Conservation (phyloP, 2,797 vertebrate species). For the Aselliscus stoliczkanus region DNA sequence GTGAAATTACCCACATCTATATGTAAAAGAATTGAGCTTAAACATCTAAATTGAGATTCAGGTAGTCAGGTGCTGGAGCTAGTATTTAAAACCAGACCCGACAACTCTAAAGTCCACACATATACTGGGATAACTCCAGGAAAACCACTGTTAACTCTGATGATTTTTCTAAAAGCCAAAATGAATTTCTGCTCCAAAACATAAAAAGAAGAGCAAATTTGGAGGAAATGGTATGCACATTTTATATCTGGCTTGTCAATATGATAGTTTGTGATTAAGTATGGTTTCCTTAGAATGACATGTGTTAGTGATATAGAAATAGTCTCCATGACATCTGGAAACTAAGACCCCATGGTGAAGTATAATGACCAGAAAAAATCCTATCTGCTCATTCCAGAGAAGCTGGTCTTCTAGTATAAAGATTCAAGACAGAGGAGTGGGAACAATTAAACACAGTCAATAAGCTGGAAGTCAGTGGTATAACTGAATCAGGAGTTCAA, state of each 20-base stretch:
- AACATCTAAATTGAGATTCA: neutral
- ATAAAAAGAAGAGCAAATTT: neutral
- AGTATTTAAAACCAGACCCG: neutral
- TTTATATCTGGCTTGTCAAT: neutral
- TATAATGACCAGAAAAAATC: neutral
- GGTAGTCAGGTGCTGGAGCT: neutral
- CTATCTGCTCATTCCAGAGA: neutral
- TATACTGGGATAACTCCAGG: neutral
- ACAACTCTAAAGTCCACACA: neutral
- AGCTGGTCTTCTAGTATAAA: neutral
- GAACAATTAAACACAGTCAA: neutral
- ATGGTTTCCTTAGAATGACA: neutral
- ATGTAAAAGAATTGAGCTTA: neutral
- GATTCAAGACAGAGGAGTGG: neutral
- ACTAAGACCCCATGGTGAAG: neutral
- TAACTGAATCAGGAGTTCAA: neutral
- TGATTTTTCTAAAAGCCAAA: neutral
- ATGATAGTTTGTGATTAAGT: neutral
- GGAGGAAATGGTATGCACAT: neutral
- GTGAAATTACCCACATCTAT: neutral
- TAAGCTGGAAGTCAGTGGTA: neutral
- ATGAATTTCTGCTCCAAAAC: neutral
- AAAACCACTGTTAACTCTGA: neutral
- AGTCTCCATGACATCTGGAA: neutral
- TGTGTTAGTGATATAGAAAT: neutral